Conservation (phyloP, 2,888 invertebrate species). For the Peribatodes rhomboidaria region DNA sequence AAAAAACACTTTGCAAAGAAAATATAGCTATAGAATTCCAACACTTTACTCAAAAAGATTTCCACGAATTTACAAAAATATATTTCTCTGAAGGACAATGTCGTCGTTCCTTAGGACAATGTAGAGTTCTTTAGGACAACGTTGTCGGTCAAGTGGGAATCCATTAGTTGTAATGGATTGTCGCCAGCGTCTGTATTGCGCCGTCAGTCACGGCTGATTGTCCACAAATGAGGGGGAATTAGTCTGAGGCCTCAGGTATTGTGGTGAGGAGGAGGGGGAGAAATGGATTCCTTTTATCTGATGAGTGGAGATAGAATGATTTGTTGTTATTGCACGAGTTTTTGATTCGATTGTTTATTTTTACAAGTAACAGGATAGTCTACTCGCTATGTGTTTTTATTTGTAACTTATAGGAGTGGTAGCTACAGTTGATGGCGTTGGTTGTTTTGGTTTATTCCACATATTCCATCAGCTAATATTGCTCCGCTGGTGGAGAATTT, state of each 20-base stretch:
- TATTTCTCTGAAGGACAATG: constrained; percentile 29
- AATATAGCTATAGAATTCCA: constrained; percentile 9
- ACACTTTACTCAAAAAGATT: constrained; percentile 23
- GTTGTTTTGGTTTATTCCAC: too few relatives aligned
- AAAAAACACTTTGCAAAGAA: constrained; percentile 20
- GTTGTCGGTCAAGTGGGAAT: constrained; percentile 57
- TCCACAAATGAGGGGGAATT: constrained; percentile 60
- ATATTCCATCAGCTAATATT: too few relatives aligned
- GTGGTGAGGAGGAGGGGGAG: constrained; percentile 24
- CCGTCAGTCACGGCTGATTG: constrained; percentile 63
- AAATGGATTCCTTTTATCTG: constrained; percentile 49
- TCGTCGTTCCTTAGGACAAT: constrained; percentile 29
- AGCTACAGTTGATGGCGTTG: too few relatives aligned
- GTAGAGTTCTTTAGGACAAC: constrained; percentile 15
- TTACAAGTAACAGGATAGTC: background rate
- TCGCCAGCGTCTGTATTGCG: constrained; percentile 58
- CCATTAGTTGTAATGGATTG: constrained; percentile 70
- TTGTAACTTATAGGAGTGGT: too few relatives aligned
- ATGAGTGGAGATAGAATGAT: constrained; percentile 26
- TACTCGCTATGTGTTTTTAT: background rate
- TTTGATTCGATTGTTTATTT: constrained; percentile 8
- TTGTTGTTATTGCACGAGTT: constrained; percentile 19
- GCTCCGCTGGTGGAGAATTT: too few relatives aligned
- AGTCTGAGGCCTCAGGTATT: constrained; percentile 49
- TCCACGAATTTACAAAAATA: constrained; percentile 22